phyloP scores from a whole-genome alignment of 2,797 vertebrate genomes.

The Typhlichthys subterraneus region DNA sequence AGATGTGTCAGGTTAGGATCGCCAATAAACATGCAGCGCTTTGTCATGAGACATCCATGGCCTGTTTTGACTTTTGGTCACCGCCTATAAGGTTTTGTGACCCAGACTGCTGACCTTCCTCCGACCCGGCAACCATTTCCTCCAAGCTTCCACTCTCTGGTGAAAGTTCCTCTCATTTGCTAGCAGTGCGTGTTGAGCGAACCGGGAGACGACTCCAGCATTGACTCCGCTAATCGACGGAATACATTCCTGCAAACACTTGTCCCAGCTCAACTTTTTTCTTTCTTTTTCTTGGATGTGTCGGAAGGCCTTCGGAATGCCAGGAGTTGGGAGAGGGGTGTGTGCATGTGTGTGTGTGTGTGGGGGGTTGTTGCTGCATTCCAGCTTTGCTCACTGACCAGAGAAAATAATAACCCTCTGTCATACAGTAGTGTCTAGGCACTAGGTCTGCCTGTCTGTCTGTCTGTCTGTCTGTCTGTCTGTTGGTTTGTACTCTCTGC shows the following conservation, averaged over 20 bases:
- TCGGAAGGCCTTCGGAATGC: slow-evolving; percentile 19
- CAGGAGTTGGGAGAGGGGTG: too few relatives aligned
- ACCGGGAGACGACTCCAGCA: background rate
- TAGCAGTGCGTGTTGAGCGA: background rate
- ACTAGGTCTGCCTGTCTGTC: slow-evolving; percentile 15
- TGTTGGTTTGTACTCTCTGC: slow-evolving; percentile 42
- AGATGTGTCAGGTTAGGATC: slow-evolving; percentile 19
- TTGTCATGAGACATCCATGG: too few relatives aligned
- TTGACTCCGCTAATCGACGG: slow-evolving; percentile 15
- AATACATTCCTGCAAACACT: slow-evolving; percentile 34
- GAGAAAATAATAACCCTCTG: slow-evolving; percentile 25
- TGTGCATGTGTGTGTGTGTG: too few relatives aligned
- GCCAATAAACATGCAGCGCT: background rate
- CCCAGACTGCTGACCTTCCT: too few relatives aligned
- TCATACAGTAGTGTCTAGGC: background rate
- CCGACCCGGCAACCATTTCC: too few relatives aligned
- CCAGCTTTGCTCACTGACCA: slow-evolving; percentile 27
- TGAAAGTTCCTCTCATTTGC: slow-evolving; percentile 24
- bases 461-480: slow-evolving; percentile 51
- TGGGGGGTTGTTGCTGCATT: too few relatives aligned
- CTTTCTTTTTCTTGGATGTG: slow-evolving; percentile 24
- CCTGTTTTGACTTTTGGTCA: too few relatives aligned
- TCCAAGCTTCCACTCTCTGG: background rate
- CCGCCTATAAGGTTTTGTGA: too few relatives aligned
- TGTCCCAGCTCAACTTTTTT: slow-evolving; percentile 30